Evolutionary conservation across 2,797 vertebrate species (phyloP).

Genomic region (Cichlasoma orientale): DNA sequence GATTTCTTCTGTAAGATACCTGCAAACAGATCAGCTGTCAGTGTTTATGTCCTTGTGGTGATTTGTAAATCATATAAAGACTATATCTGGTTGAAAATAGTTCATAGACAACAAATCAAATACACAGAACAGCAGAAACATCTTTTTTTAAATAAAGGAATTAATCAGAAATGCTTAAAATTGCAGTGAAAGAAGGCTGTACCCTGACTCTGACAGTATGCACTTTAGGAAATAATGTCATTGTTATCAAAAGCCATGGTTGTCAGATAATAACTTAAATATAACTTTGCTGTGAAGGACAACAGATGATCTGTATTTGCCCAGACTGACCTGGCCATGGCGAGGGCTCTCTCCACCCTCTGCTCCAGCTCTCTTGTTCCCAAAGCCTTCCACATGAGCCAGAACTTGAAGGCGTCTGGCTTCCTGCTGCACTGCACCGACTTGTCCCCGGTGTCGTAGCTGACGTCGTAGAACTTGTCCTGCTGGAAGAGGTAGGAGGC

Average conservation of each 20-base stretch:
- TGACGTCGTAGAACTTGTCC: slow-evolving; percentile 88
- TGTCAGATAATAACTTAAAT: not conserved
- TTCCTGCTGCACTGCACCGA: slow-evolving; percentile 88
- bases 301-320: not conserved
- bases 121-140: not conserved
- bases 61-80: too few relatives aligned
- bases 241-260: not conserved
- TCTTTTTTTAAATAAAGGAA: not conserved
- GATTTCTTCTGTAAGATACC: slow-evolving; percentile 85
- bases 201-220: not conserved
- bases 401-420: slow-evolving; percentile 87
- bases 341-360: slow-evolving; percentile 84
- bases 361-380: slow-evolving; percentile 84
- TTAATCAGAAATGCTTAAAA: not conserved
- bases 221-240: not conserved
- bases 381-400: slow-evolving; percentile 89
- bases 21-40: slow-evolving; percentile 30
- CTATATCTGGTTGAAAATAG: too few relatives aligned
- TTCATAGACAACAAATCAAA: too few relatives aligned
- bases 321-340: slow-evolving; percentile 79
- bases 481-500: slow-evolving; percentile 90
- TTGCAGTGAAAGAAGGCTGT: not conserved
- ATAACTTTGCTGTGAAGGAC: not conserved
- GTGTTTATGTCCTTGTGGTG: not conserved
- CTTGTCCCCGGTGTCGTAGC: slow-evolving; percentile 87